A percentile compares a stretch with the other conserved stretches of the same genome.
Conservation (phyloP, 2,113 vertebrate species). For the Oriolus oriolus region DNA sequence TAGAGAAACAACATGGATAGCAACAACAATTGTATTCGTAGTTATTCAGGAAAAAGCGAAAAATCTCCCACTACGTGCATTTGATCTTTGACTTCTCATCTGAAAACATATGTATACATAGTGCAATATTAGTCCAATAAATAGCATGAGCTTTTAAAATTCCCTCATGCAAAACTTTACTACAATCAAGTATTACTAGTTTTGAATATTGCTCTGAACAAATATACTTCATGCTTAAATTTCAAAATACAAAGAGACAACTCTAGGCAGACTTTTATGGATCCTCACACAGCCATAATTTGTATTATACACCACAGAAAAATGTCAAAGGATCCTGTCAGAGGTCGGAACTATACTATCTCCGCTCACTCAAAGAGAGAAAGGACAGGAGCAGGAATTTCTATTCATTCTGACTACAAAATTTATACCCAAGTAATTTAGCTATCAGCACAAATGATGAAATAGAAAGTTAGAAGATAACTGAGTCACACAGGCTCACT, state of each 20-base stretch:
- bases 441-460: neutral
- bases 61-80: accelerated
- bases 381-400: neutral
- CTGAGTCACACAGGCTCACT: neutral
- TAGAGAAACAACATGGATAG: neutral
- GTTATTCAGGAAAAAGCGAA: neutral
- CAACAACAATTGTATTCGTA: neutral
- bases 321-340: neutral
- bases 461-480: neutral
- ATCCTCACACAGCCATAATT: neutral
- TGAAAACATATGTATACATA: neutral
- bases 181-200: neutral
- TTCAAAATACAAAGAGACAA: neutral
- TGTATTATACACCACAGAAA: neutral
- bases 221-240: neutral
- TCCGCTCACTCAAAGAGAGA: neutral
- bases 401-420: neutral
- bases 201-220: neutral
- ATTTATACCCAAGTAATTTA: neutral
- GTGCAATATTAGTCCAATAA: neutral
- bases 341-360: neutral
- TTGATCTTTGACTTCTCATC: neutral
- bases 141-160: neutral
- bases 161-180: neutral
- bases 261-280: neutral